Evolutionary conservation across 2,888 invertebrate genomes (phyloP).

Genomic region (Limenitis camilla): DNA sequence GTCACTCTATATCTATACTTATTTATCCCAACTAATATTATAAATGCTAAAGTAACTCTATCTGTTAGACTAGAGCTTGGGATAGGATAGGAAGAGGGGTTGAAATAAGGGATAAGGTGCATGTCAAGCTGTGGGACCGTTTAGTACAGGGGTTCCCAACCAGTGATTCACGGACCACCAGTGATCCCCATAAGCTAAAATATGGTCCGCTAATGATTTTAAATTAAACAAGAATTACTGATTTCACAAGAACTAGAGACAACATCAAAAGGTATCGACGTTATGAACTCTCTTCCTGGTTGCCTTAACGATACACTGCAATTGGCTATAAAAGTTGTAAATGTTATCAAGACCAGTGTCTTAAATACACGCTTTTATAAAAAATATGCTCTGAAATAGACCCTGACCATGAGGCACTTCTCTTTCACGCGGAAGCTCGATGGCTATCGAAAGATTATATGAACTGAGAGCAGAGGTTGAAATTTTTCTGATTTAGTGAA

Average conservation of each 20-base stretch:
- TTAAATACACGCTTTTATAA: not conserved
- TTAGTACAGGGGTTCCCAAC: too few species aligned
- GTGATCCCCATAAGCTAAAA: too few species aligned
- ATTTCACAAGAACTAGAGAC: constrained; percentile 14
- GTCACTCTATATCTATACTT: too few species aligned
- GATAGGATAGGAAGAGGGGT: too few species aligned
- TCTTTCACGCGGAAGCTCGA: constrained; percentile 18
- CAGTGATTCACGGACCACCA: too few species aligned
- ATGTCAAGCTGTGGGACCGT: too few species aligned
- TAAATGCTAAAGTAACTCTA: too few species aligned
- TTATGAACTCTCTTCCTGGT: constrained; percentile 10
- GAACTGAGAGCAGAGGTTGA: constrained; percentile 8
- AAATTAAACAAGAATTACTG: constrained; percentile 15
- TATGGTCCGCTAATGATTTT: too few species aligned
- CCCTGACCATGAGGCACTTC: constrained; percentile 6
- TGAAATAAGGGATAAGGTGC: too few species aligned
- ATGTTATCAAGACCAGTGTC: constrained; percentile 12
- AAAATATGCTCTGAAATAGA: constrained; percentile 1
- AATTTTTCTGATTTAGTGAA: constrained; percentile 3
- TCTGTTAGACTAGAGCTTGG: too few species aligned
- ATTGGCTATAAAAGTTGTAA: constrained; percentile 10
- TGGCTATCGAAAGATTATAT: constrained; percentile 15
- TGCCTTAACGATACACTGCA: not conserved
- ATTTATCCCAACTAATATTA: too few species aligned
- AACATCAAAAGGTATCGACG: constrained; percentile 16